Conservation (phyloP, 2,113 vertebrate species). For the Cavia aperea region DNA sequence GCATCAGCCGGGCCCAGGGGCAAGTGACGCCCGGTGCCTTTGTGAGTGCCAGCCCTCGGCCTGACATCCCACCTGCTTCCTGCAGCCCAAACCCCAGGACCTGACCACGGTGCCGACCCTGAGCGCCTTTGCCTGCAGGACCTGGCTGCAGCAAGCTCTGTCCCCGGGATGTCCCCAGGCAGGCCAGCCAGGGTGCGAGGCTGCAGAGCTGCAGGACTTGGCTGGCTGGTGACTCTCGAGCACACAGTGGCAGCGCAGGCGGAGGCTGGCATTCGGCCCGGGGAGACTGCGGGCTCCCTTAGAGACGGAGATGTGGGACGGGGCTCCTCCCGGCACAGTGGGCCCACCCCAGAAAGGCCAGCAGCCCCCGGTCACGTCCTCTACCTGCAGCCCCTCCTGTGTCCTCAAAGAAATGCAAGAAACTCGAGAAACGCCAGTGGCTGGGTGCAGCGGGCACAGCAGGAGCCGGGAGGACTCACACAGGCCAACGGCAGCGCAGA, state of each 20-base stretch:
- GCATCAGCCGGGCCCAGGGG: neutral
- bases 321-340: neutral
- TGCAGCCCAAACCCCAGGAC: neutral
- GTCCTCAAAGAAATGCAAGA: neutral
- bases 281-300: neutral
- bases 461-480: neutral
- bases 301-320: neutral
- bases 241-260: rapidly evolving
- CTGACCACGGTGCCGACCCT: neutral
- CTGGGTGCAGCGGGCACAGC: rapidly evolving
- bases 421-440: neutral
- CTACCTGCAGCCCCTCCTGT: neutral
- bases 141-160: neutral
- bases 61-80: neutral
- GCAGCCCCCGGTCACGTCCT: neutral
- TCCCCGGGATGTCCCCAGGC: neutral
- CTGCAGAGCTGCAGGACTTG: neutral
- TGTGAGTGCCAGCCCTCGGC: rapidly evolving
- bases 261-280: neutral
- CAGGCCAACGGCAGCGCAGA: neutral
- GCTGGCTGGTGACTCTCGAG: neutral
- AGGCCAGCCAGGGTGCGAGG: neutral
- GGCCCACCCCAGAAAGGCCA: neutral
- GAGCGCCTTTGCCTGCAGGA: neutral
- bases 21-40: rapidly evolving